Evolutionary conservation across 2,888 invertebrate genomes (phyloP), one percentile per base, ranked within the genome.

Genomic region (Lepidochrysops patricia): DNA sequence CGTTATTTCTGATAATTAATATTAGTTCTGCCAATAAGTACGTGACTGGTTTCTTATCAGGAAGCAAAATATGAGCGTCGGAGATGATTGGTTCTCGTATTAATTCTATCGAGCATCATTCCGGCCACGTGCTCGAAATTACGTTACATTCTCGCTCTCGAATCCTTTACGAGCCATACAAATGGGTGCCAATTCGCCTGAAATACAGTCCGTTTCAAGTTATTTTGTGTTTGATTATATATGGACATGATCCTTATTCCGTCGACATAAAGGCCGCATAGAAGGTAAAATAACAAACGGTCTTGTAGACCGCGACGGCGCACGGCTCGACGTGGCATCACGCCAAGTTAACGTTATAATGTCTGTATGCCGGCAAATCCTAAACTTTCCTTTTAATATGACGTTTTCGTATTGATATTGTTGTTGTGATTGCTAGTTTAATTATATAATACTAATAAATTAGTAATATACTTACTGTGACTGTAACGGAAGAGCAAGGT

Each of bases 161-260:
- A 61, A 70, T 68, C 72, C 70, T 73, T 74, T 71, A 71, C 69
- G 66, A 63, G 63, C 65, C 59, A 52, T 66, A 69, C 71, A 69
- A 70, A 72, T 69, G 68, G 72, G 67, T 73, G 79, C 75, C 78
- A 79, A 77, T 76, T 78, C 69, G 66, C 69, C 70, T 72, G 68
- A 73, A 73, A 74, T 73, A 69, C n/a, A n/a, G n/a, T n/a, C n/a
- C n/a, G n/a, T n/a, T n/a, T n/a, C n/a, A n/a, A n/a, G n/a, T n/a
- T n/a, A n/a, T n/a, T n/a, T n/a, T n/a, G n/a, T n/a, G n/a, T n/a
- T n/a, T n/a, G n/a, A n/a, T n/a, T n/a, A n/a, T n/a, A n/a, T n/a
- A n/a, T n/a, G n/a, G n/a, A n/a, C n/a, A n/a, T n/a, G n/a, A n/a
- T n/a, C n/a, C n/a, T n/a, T n/a, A n/a, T n/a, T n/a, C n/a, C n/a